These are phyloP conservation scores for Anguilla megastoma DNA, from an alignment of 2,797 vertebrate genomes.

Conservation along the genomic window DNA sequence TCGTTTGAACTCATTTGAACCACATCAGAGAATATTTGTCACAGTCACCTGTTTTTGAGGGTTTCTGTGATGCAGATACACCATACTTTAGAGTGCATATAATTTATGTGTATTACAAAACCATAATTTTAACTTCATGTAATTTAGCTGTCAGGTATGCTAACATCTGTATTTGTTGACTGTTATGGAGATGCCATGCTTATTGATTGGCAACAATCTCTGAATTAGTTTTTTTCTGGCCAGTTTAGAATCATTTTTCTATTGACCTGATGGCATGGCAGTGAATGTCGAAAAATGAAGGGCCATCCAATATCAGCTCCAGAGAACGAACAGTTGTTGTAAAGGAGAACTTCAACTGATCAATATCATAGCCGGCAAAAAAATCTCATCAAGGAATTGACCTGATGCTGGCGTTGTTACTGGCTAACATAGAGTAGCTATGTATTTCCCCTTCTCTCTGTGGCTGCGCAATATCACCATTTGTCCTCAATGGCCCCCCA, in stretches of 20 bases:
- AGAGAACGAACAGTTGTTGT: neutral
- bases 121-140: neutral
- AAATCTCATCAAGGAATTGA: neutral
- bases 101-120: neutral
- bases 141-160: neutral
- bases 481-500: neutral
- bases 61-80: neutral
- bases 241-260: neutral
- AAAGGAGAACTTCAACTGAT: neutral
- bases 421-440: neutral
- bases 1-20: constrained; percentile 56
- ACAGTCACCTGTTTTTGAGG: constrained; percentile 37
- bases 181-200: neutral
- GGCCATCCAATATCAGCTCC: neutral
- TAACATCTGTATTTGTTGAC: neutral
- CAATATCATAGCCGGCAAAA: neutral
- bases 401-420: neutral
- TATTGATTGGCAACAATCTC: neutral
- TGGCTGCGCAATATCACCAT: neutral
- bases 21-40: constrained; percentile 47
- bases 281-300: neutral
- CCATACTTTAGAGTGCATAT: neutral
- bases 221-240: neutral
- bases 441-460: neutral
- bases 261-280: neutral